Conservation (phyloP, 2,113 vertebrate species). For the Pluvianellus socialis region DNA sequence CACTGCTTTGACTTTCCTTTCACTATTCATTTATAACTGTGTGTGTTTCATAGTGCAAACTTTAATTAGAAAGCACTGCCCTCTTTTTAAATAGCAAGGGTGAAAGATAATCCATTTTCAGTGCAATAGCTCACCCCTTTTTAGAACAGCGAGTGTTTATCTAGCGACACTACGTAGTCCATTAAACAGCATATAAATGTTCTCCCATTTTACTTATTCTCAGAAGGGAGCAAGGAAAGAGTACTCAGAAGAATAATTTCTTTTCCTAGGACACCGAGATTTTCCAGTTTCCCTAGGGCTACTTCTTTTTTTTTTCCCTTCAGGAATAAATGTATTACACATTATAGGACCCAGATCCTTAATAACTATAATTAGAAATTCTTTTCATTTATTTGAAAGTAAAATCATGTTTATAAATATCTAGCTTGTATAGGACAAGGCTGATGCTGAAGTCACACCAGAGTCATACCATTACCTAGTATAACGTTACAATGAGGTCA, state of each 20-base stretch:
- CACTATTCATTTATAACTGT: background rate
- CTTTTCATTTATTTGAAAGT: background rate
- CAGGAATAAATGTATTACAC: background rate
- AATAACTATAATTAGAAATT: background rate
- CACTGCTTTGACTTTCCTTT: background rate
- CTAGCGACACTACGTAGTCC: background rate
- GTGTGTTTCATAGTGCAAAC: background rate
- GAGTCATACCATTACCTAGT: background rate
- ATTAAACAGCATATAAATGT: background rate
- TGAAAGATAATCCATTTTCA: background rate
- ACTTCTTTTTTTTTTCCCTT: background rate
- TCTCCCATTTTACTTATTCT: background rate
- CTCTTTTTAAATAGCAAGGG: background rate
- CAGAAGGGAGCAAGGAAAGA: background rate
- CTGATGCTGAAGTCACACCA: background rate
- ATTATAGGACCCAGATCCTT: background rate
- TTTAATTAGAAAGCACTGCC: background rate
- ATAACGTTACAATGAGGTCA: background rate
- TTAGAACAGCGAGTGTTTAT: background rate
- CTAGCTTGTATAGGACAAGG: background rate
- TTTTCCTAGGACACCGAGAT: background rate
- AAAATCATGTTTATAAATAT: conserved; percentile 4
- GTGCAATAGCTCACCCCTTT: background rate
- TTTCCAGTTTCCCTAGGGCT: background rate
- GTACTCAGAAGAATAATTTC: background rate